Conservation (phyloP, 2,888 invertebrate genomes). For the Lithophane socia region DNA sequence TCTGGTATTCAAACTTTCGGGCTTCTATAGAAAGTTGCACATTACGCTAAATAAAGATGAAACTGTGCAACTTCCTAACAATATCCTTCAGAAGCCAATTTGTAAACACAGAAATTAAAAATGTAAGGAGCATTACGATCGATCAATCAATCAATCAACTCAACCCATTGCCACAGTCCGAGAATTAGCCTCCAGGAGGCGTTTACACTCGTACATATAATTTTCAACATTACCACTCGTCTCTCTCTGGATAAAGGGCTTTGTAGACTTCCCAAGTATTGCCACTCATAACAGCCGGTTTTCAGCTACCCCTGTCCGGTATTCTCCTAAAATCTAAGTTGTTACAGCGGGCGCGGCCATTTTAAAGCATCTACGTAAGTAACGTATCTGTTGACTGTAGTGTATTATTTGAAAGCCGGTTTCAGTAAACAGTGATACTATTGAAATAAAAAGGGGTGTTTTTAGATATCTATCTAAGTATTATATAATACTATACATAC, state of each 20-base stretch:
- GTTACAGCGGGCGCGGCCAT: neutral
- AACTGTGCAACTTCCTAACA: neutral
- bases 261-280: neutral
- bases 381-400: neutral
- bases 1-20: too few relatives aligned
- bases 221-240: too few relatives aligned
- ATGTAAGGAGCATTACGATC: too few relatives aligned
- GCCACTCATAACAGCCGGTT: neutral
- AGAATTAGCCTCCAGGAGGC: too few relatives aligned
- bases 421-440: too few relatives aligned
- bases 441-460: neutral
- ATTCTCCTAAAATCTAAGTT: too few relatives aligned
- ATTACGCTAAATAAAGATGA: neutral
- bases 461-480: neutral
- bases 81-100: neutral
- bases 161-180: neutral
- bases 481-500: too few relatives aligned
- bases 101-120: neutral
- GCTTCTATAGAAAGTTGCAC: neutral
- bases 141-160: neutral
- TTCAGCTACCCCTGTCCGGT: too few relatives aligned
- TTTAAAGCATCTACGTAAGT: neutral
- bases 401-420: neutral
- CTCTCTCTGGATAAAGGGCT: too few relatives aligned
- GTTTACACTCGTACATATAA: too few relatives aligned